A percentile compares a stretch with the other conserved stretches of the same genome.
These are phyloP conservation scores for Tetragonisca angustula DNA, from an alignment of 2,888 invertebrate genomes.

Conservation along the genomic window DNA sequence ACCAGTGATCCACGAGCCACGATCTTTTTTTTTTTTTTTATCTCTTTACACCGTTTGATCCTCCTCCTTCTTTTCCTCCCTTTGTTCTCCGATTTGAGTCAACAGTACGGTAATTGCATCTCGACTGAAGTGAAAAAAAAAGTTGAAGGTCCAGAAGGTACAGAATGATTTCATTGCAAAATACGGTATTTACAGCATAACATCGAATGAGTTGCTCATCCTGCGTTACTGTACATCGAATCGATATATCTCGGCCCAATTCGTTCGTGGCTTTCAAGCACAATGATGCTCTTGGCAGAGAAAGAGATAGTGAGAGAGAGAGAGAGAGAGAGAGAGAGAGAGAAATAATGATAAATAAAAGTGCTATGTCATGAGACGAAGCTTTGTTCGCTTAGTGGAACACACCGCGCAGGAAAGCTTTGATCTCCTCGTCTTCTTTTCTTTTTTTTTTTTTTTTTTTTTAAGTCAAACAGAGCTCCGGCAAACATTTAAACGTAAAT, in stretches of 20 bases:
- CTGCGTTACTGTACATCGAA: constrained; percentile 3
- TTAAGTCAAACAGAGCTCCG: constrained; percentile 14
- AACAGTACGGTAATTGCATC: background rate
- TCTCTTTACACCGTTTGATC: background rate
- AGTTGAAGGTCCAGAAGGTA: constrained; percentile 47
- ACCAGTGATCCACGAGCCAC: background rate
- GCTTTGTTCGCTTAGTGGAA: constrained; percentile 5
- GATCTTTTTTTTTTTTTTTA: background rate
- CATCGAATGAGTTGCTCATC: constrained; percentile 14
- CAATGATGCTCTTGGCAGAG: constrained; percentile 31
- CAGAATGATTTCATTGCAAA: constrained; percentile 61
- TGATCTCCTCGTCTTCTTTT: background rate
- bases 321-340: background rate
- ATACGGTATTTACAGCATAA: constrained; percentile 58
- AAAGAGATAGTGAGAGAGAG: constrained; percentile 23
- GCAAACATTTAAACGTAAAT: constrained; percentile 21
- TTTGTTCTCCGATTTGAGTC: no score
- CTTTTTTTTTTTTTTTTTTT: background rate
- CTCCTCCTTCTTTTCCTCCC: background rate
- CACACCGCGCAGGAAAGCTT: constrained; percentile 8
- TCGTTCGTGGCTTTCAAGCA: constrained; percentile 30
- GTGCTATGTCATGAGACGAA: constrained; percentile 27
- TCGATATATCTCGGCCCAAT: constrained; percentile 26
- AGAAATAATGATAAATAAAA: constrained; percentile 36
- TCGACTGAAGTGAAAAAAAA: background rate